A percentile compares a stretch with the other conserved stretches of the same genome.
phyloP scores from a whole-genome alignment of 1,140 invertebrate genomes.

The Dendroctonus ponderosae region DNA sequence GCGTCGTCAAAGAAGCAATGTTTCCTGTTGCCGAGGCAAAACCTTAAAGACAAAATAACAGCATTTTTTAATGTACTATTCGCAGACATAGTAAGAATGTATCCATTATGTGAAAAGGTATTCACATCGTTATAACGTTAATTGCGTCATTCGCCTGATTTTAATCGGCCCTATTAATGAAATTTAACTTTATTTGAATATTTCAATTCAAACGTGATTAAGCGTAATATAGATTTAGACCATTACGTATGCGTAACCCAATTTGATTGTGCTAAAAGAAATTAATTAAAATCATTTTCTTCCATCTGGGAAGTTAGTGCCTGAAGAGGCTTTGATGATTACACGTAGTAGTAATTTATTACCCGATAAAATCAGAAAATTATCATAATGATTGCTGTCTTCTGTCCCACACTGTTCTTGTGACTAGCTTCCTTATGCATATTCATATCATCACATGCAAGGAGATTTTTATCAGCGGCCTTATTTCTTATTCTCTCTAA shows the following conservation, averaged over 20 bases:
- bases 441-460: constrained; percentile 33
- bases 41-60: not conserved
- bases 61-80: not conserved
- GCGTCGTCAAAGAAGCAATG: not conserved
- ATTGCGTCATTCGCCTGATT: no score
- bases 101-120: no score
- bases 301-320: constrained; percentile 27
- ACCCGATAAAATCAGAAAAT: constrained; percentile 37
- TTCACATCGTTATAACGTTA: no score
- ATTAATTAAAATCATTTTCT: constrained; percentile 22
- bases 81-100: no score
- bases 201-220: no score
- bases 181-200: constrained; percentile 5
- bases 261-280: constrained; percentile 26
- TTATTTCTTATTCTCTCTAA: constrained; percentile 20
- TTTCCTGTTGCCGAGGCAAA: not conserved
- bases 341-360: constrained; percentile 34
- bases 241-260: constrained; percentile 3
- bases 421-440: constrained; percentile 36
- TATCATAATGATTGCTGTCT: constrained; percentile 41
- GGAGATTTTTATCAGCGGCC: constrained; percentile 28
- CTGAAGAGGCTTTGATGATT: constrained; percentile 32
- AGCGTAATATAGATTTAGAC: no score
- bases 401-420: constrained; percentile 40
- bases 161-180: not conserved